A percentile compares a stretch with the other conserved stretches of the same genome.
phyloP scores from a whole-genome alignment of 2,888 invertebrate species.

The Cryptosula pallasiana region DNA sequence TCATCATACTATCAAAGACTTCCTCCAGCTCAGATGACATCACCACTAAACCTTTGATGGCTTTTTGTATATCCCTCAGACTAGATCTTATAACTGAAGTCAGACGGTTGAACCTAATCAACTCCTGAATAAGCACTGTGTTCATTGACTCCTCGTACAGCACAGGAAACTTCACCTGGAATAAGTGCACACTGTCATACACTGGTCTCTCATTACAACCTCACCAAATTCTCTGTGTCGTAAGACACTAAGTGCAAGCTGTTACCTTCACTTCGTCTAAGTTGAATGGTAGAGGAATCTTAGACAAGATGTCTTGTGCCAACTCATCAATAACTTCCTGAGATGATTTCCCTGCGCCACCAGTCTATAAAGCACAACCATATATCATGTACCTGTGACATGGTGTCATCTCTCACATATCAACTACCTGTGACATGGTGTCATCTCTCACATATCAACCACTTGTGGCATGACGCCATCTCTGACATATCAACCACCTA shows the following conservation, averaged over 20 bases:
- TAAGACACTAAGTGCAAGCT: no score
- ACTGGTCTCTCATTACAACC: no score
- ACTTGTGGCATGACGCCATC: no score
- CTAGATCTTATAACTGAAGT: constrained; percentile 44
- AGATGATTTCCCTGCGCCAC: constrained; percentile 43
- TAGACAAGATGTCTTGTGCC: constrained; percentile 48
- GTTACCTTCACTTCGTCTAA: constrained; percentile 49
- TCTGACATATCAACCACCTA: no score
- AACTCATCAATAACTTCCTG: constrained; percentile 50
- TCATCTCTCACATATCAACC: no score
- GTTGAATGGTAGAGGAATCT: constrained; percentile 48
- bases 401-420: no score
- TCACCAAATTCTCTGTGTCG: no score
- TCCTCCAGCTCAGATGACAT: constrained; percentile 52
- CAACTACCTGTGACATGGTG: no score
- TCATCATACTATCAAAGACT: constrained; percentile 52
- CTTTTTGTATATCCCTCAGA: constrained; percentile 48
- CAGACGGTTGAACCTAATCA: constrained; percentile 50
- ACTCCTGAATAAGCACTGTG: constrained; percentile 51
- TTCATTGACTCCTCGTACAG: constrained; percentile 53
- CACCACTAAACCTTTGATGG: constrained; percentile 50
- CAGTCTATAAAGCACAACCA: no score
- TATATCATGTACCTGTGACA: no score
- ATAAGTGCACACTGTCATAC: constrained; percentile 19
- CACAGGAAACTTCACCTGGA: constrained; percentile 47